Evolutionary conservation across 1,140 invertebrate genomes (phyloP), one percentile per base, ranked within the genome.

Genomic region (Pemphigus obesinymphae): DNA sequence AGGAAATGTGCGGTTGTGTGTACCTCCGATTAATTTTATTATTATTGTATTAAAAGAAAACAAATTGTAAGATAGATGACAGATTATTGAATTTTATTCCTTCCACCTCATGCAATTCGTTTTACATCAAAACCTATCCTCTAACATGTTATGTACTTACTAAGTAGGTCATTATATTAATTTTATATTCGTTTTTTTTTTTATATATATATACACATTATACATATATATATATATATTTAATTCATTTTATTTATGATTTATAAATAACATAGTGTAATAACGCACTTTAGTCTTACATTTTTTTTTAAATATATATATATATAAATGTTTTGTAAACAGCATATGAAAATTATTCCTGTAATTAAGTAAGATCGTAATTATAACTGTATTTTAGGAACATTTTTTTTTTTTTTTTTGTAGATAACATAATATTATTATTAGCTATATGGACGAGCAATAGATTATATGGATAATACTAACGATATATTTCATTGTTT

Each of bases 201-300:
- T 58, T 58, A 6, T 55, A 55, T 34, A 45, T 45, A 45, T 45
- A 45, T 45, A 80, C 45, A 80, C 53, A 78, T 78, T 80, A 80
- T 80, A n/a, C n/a, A n/a, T 58, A 6, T 55, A 55, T 34, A 45
- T 45, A 45, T 45, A 45, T 45, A 80, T 63, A 80, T n/a, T n/a
- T n/a, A n/a, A n/a, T n/a, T n/a, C 53, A 78, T 78, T 80, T 63
- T 80, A 80, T 80, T 80, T 80, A 80, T 63, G 55, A 48, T 80
- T 80, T 43, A 63, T 29, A 63, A 61, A 40, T 48, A 43, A 20
- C 63, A 26, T 78, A 78, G 50, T 76, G 75, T 80, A 40, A n/a
- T n/a, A n/a, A 17, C n/a, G 55, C 37, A 78, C 75, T 58, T 78
- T 2, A 76, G 50, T 61, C 40, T 23, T 40, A 78, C 20, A 31